Conservation (phyloP, 2,113 vertebrate species). For the Ophthalmolycus amberensis region DNA sequence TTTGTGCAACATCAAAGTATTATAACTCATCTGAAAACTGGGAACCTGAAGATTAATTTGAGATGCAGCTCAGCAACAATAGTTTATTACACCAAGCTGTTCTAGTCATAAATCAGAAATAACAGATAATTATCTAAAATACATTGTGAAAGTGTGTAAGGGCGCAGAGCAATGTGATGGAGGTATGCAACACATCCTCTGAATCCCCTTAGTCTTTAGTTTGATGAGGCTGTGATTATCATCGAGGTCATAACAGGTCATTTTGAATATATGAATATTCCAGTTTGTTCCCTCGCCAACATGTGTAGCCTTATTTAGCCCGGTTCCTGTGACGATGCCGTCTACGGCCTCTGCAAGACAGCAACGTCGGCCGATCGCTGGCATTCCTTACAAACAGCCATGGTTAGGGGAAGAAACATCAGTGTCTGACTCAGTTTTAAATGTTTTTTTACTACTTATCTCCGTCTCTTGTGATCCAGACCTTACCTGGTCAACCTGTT, state of each 20-base stretch:
- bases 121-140: too few species aligned
- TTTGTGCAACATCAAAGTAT: background rate
- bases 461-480: constrained; percentile 74
- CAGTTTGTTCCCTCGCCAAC: too few species aligned
- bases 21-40: background rate
- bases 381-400: background rate
- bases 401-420: background rate
- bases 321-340: too few species aligned
- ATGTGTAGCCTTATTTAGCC: too few species aligned
- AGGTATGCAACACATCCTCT: background rate
- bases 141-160: too few species aligned
- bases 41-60: background rate
- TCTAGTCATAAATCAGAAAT: too few species aligned
- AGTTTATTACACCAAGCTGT: too few species aligned
- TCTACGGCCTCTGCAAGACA: too few species aligned
- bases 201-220: background rate
- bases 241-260: background rate
- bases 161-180: too few species aligned
- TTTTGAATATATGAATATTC: background rate
- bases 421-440: background rate
- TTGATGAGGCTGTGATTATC: too few species aligned
- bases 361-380: too few species aligned
- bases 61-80: background rate
- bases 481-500: constrained; percentile 96
- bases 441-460: background rate